Percentiles rank a stretch among this genome's conserved stretches.
Evolutionary conservation across 1,140 invertebrate species (phyloP).

Genomic region (Drosophila kepulauana): DNA sequence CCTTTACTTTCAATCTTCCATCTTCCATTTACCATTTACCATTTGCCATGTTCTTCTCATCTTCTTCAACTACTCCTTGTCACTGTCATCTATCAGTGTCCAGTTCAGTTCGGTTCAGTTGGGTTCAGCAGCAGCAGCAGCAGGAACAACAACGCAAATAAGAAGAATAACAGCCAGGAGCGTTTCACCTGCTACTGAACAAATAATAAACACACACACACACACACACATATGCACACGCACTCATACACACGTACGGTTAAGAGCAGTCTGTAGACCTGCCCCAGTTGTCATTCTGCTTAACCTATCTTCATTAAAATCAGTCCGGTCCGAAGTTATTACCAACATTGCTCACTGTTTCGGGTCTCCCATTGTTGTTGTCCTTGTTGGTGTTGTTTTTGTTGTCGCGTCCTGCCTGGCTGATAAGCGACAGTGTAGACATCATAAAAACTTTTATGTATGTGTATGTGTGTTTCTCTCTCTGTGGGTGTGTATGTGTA

Average conservation of each 20-base stretch:
- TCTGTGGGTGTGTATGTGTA: constrained; percentile 28
- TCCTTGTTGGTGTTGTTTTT: constrained; percentile 26
- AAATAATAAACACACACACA: constrained; percentile 12
- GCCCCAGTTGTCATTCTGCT: constrained; percentile 52
- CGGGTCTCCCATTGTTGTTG: constrained; percentile 29
- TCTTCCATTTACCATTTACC: not conserved
- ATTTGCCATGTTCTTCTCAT: constrained; percentile 15
- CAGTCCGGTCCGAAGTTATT: constrained; percentile 48
- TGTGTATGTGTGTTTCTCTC: not conserved
- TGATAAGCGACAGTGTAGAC: constrained; percentile 70
- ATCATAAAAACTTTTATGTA: constrained; percentile 68
- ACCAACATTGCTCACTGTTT: constrained; percentile 44
- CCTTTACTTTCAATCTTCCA: constrained; percentile 1
- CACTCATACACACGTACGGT: constrained; percentile 1
- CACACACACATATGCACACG: not conserved
- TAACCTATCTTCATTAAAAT: constrained; percentile 57
- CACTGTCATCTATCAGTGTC: constrained; percentile 56
- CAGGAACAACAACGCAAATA: not conserved
- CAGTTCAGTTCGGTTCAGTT: constrained; percentile 32
- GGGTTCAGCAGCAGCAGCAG: not conserved
- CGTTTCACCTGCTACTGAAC: constrained; percentile 43
- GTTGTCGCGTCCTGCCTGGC: constrained; percentile 33
- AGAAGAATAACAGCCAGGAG: constrained; percentile 3
- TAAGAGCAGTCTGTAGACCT: constrained; percentile 28
- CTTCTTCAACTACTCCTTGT: constrained; percentile 37